Base-by-base conservation (phyloP, 1,140 invertebrate species). In the Stegodyphus dumicola region DNA sequence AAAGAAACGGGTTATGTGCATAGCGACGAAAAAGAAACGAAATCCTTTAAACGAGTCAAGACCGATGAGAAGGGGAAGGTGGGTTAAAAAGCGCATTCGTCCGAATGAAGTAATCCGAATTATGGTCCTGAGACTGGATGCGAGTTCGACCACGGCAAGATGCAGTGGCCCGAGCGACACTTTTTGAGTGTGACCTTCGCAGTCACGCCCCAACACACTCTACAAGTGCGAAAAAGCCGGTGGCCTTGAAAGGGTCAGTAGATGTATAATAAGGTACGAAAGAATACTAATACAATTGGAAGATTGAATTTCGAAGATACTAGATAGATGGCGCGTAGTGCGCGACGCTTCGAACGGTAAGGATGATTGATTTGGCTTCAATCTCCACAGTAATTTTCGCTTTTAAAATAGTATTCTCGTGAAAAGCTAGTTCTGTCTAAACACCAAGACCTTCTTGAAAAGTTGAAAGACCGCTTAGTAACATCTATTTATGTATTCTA, bases 211-310 rank as follows among this genome's bases (percentile, higher is more conserved):
- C 70, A 83, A 54, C 79, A 74, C 70, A 66, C 79, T 56, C 66
- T 66, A 48, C 79, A 74, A 83, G 79, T 66, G 54, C 79, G 52
- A 74, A 75, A 80, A 75, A 83, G 79, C 60, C 54, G 79, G 71
- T 83, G 79, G 79, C 79, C 79, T 83, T 83, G 79, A 48, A 53
- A 83, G 67, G 79, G 71, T 75, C 49, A 83, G 56, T 83, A 65
- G 70, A 83, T 73, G 79, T 52, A 78, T 78, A 71, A 67, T 70
- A 79, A 60, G 77, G 65, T 77, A 54, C 54, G 75, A 54, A 53
- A 33, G 73, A 75, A 75, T 75, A 33, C 10, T 75, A 75, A 75
- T 51, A 56, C 51, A 52, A 53, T 54, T 75, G 49, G 10, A 15
- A n/a, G 69, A 73, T 17, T n/a, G 73, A 54, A 75, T 53, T 17